These are phyloP conservation scores for Antedon mediterranea DNA, from an alignment of 53 echinoderm and acorn worm species.

Conservation along the genomic window DNA sequence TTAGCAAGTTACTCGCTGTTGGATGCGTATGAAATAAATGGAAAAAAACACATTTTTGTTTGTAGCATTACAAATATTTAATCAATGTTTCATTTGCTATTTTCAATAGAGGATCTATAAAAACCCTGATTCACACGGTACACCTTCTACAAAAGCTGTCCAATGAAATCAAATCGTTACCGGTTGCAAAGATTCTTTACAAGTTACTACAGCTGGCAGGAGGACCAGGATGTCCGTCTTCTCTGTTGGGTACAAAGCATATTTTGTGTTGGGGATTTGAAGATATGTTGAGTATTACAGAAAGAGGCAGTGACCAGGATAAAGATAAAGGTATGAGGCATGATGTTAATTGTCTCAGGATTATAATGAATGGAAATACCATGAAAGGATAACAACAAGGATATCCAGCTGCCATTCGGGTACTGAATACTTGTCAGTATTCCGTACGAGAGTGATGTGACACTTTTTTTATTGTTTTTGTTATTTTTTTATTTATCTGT, in stretches of 20 bases:
- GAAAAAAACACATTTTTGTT: neutral
- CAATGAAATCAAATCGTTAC: slow-evolving; percentile 26
- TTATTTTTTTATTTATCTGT: too few species aligned
- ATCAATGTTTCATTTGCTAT: neutral
- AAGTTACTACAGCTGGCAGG: slow-evolving; percentile 65
- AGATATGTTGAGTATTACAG: slow-evolving; percentile 58
- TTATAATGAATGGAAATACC: too few species aligned
- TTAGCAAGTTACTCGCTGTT: too few species aligned
- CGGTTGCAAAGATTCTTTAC: slow-evolving; percentile 58
- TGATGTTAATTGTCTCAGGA: too few species aligned
- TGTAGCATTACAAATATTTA: neutral
- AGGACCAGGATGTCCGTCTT: slow-evolving; percentile 66
- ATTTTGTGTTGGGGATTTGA: slow-evolving; percentile 93
- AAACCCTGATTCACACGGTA: slow-evolving; percentile 64
- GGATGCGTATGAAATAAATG: too few species aligned
- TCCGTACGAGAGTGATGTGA: too few species aligned
- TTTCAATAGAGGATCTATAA: slow-evolving; percentile 47
- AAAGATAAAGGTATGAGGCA: slow-evolving; percentile 61
- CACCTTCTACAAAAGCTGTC: slow-evolving; percentile 54
- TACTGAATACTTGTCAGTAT: too few species aligned
- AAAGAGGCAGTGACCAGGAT: slow-evolving; percentile 50
- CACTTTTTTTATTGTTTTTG: too few species aligned
- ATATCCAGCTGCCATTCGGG: too few species aligned
- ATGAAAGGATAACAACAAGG: too few species aligned
- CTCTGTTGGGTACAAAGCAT: slow-evolving; percentile 60